phyloP scores from a whole-genome alignment of 2,797 vertebrate genomes.

The Delichon dasypus region DNA sequence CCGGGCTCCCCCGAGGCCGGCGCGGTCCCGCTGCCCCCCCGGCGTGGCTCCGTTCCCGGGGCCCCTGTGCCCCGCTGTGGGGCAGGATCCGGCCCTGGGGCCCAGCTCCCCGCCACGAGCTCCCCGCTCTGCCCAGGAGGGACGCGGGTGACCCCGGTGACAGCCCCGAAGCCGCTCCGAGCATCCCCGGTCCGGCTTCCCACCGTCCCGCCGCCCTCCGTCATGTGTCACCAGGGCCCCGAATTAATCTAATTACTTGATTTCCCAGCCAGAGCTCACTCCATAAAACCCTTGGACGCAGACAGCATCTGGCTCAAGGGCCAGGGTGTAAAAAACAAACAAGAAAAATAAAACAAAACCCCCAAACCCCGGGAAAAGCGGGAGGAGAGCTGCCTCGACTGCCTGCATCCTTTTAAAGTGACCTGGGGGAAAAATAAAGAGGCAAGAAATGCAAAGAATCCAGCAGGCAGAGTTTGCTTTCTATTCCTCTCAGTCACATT shows the following conservation, averaged over 20 bases:
- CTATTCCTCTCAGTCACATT: conserved; percentile 57
- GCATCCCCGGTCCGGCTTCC: background rate
- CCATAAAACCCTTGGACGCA: conserved; percentile 39
- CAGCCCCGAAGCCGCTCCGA: background rate
- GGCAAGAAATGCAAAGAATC: conserved; percentile 67
- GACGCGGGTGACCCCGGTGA: background rate
- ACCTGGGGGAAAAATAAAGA: conserved; percentile 70
- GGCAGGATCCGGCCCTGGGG: background rate
- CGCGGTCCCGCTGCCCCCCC: background rate
- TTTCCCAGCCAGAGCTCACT: conserved; percentile 47
- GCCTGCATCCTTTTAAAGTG: conserved; percentile 69
- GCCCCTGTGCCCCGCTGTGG: background rate
- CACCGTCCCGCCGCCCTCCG: background rate
- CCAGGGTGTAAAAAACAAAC: conserved; percentile 45
- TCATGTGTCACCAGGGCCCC: background rate
- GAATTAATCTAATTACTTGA: conserved; percentile 2
- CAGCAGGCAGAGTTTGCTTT: conserved; percentile 53
- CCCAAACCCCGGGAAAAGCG: background rate
- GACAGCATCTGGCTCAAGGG: conserved; percentile 51
- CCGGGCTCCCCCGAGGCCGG: background rate
- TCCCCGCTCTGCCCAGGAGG: background rate
- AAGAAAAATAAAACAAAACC: background rate
- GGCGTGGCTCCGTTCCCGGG: background rate
- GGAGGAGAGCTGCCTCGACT: conserved; percentile 26
- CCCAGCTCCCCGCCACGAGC: background rate